Evolutionary conservation across 2,113 vertebrate species (phyloP), one percentile per base, ranked within the genome.

Genomic region (Oenanthe melanoleuca): DNA sequence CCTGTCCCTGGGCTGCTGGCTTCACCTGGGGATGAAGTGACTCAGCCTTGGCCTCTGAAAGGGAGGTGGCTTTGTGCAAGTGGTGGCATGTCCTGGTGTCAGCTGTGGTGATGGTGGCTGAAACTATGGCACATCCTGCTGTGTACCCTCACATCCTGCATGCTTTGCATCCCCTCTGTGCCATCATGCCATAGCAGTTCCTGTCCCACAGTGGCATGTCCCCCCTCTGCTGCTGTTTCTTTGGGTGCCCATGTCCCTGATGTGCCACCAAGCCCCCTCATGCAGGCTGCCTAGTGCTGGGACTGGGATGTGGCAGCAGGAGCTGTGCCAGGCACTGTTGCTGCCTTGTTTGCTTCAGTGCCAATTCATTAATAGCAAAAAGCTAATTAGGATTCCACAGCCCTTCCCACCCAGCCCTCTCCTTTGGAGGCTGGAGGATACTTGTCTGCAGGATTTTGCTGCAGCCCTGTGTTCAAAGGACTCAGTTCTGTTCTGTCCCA

Each of bases 301-400:
- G 55, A 25, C 55, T 74, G 73, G 86, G 86, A 85, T 61, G 75
- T 73, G 77, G 86, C 15, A 25, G 66, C 80, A 77, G 53, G 79
- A 83, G 81, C 72, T 52, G 44, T 71, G 86, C 86, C 71, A 93
- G 87, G 57, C 8, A 6, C 69, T 15, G 29, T 66, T 8, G 56
- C 63, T 1, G 45, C 29, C 71, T 86, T 94, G 73, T 89, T 95
- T 94, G 64, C 82, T 89, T 80, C 60, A 31, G 65, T 45, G 53
- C 33, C 71, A 66, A 59, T 49, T 96, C 84, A 71, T 96, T 96
- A 92, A 87, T 93, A 95, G 66, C 59, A 14, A 92, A 80, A 66
- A 88, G 60, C 85, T 96, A 95, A 96, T 97, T 95, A 95, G 74
- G 77, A 93, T 96, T 95, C 97, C 5, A 8, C 80, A 96, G 91